Conservation (phyloP, 2,888 invertebrate species). For the Cephus rjabovi region DNA sequence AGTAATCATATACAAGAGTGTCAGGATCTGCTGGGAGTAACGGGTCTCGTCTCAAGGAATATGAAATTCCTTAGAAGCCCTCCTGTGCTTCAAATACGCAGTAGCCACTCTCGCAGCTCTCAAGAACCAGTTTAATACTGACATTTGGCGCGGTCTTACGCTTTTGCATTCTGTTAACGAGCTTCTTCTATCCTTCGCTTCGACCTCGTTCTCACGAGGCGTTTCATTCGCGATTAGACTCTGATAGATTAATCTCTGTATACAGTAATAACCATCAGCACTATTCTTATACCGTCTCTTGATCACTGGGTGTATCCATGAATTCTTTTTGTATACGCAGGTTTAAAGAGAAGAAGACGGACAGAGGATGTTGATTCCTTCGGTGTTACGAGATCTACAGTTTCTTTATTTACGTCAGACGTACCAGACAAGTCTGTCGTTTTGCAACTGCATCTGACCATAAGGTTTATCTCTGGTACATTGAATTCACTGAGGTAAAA, state of each 20-base stretch:
- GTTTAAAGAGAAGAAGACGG: not conserved
- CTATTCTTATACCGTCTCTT: not conserved
- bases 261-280: not conserved
- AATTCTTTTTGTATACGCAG: not conserved
- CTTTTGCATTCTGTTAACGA: slow-evolving; percentile 26
- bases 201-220: not conserved
- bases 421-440: not conserved
- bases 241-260: not conserved
- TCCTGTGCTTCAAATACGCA: not conserved
- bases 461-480: too few species aligned
- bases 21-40: not conserved
- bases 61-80: not conserved
- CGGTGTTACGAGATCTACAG: not conserved
- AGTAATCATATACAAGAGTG: not conserved
- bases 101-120: not conserved
- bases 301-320: not conserved
- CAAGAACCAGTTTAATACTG: slow-evolving; percentile 31
- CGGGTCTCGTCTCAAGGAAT: not conserved
- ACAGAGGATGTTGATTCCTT: not conserved
- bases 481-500: not conserved
- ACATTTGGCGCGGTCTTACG: slow-evolving; percentile 22
- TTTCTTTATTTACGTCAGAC: not conserved
- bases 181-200: not conserved
- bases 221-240: not conserved
- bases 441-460: not conserved